phyloP scores from a whole-genome alignment of 2,888 invertebrate genomes.

The Drosophila ezoana region DNA sequence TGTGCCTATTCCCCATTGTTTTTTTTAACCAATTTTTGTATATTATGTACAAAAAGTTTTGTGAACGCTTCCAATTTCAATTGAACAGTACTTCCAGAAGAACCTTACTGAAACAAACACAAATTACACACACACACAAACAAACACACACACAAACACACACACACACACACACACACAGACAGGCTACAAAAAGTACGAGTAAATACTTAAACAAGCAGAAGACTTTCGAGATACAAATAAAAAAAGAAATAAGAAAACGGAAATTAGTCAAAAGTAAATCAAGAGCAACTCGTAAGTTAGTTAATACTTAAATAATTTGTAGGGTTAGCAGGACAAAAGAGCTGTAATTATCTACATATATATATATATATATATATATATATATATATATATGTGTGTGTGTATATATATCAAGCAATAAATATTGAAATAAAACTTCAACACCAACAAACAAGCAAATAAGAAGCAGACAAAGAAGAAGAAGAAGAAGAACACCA shows the following conservation, averaged over 20 bases:
- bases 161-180: conserved; percentile 3
- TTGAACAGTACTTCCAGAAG: conserved; percentile 9
- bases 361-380: conserved; percentile 20
- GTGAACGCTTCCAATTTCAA: conserved; percentile 23
- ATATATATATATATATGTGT: conserved; percentile 17
- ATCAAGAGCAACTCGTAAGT: conserved; percentile 8
- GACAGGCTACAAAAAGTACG: conserved; percentile 1
- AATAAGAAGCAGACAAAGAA: background rate
- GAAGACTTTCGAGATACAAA: conserved; percentile 6
- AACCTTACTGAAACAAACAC: conserved; percentile 15
- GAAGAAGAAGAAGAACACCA: conserved; percentile 30
- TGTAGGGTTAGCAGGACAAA: conserved; percentile 19
- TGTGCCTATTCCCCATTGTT: background rate
- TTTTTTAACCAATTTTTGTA: background rate
- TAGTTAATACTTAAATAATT: conserved; percentile 22
- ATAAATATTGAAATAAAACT: conserved; percentile 38
- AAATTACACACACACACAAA: conserved; percentile 12
- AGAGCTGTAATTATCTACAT: conserved; percentile 20
- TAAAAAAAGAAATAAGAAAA: background rate
- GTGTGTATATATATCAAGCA: conserved; percentile 34
- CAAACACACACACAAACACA: conserved; percentile 8
- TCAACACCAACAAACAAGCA: conserved; percentile 13
- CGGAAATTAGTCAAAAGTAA: background rate
- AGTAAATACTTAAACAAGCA: conserved; percentile 9
- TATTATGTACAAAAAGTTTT: conserved; percentile 4